Conservation (phyloP, 23 tunicate genomes). For the Trididemnum miniatum region DNA sequence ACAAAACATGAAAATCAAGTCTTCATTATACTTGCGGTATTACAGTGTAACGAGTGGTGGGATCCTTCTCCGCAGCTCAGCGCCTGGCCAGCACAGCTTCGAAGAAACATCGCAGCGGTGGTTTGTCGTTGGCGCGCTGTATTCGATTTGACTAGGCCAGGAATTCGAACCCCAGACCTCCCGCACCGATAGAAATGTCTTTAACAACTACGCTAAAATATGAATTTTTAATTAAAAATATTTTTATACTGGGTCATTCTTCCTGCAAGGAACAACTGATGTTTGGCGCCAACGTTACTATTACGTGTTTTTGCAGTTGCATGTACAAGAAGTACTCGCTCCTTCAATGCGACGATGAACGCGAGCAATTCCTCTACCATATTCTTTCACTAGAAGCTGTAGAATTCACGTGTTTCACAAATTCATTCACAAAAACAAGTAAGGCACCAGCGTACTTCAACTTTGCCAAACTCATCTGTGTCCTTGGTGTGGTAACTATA, state of each 20-base stretch:
- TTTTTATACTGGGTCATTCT: neutral
- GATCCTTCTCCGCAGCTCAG: neutral
- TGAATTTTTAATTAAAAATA: too few relatives aligned
- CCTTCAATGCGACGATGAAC: slow-evolving; percentile 88
- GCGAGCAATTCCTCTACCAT: slow-evolving; percentile 90
- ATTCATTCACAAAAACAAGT: slow-evolving; percentile 79
- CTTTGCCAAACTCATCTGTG: too few relatives aligned
- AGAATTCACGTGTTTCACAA: slow-evolving; percentile 91
- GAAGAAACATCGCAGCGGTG: neutral
- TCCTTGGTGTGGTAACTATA: too few relatives aligned
- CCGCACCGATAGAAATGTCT: neutral
- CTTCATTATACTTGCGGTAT: neutral
- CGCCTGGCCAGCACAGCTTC: neutral
- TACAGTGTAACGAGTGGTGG: neutral
- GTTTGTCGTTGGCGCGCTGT: neutral
- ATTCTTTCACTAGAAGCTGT: slow-evolving; percentile 76
- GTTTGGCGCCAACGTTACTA: neutral
- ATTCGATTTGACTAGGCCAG: neutral
- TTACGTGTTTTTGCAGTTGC: slow-evolving; percentile 16
- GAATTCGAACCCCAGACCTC: neutral
- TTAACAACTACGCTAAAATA: neutral
- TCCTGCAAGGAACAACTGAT: neutral
- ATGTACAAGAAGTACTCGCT: slow-evolving; percentile 95
- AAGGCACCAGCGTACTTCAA: too few relatives aligned
- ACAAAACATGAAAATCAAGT: neutral